Conservation (phyloP, 2,113 vertebrate genomes). For the Brachyistius frenatus region DNA sequence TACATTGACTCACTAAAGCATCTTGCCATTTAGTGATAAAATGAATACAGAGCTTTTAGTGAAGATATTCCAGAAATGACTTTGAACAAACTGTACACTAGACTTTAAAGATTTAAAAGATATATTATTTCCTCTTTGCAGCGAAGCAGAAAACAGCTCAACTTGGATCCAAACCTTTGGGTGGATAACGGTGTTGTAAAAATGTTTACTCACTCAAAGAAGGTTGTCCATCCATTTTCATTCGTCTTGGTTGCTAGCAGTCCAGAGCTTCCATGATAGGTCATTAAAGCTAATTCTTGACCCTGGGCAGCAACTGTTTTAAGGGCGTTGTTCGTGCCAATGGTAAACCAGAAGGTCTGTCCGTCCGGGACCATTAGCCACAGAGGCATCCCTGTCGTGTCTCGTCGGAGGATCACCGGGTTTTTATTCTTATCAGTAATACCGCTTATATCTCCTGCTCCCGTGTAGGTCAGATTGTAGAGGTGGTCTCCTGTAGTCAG, state of each 20-base stretch:
- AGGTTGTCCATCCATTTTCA: conserved; percentile 97
- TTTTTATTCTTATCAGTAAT: conserved; percentile 96
- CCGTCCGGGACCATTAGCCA: conserved; percentile 95
- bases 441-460: conserved; percentile 89
- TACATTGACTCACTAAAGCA: conserved; percentile 25
- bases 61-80: conserved; percentile 15
- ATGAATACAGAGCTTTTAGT: neutral
- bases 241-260: conserved; percentile 96
- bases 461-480: conserved; percentile 96
- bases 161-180: conserved; percentile 8
- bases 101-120: conserved; percentile 38
- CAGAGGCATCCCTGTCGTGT: conserved; percentile 94
- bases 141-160: conserved; percentile 27
- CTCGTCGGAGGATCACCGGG: conserved; percentile 89
- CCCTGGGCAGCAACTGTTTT: conserved; percentile 93
- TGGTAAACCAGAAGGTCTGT: conserved; percentile 97
- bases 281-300: conserved; percentile 95
- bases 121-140: conserved; percentile 25
- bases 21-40: conserved; percentile 6
- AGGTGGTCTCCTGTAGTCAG: conserved; percentile 95
- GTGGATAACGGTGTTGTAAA: conserved; percentile 11
- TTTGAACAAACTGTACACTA: conserved; percentile 18
- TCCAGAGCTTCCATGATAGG: conserved; percentile 95
- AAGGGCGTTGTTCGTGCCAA: conserved; percentile 95
- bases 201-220: conserved; percentile 94